Percentiles rank a stretch among this genome's conserved stretches.
These are phyloP conservation scores for Pyxicephalus adspersus DNA, from an alignment of 2,113 vertebrate genomes.

Conservation along the genomic window DNA sequence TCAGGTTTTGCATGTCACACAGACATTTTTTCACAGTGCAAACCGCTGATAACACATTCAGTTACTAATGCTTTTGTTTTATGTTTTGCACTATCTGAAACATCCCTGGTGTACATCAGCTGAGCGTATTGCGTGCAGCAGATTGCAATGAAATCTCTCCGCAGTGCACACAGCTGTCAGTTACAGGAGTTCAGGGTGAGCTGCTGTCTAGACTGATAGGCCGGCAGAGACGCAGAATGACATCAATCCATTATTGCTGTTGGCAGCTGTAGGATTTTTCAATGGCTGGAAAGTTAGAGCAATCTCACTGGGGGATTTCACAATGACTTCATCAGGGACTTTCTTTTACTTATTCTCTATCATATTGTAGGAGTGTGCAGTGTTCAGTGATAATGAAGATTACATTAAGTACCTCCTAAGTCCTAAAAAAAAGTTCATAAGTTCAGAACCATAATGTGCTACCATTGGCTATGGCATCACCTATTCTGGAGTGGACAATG, in stretches of 20 bases:
- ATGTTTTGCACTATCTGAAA: too few species aligned
- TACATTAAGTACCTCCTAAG: too few species aligned
- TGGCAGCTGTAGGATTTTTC: conserved; percentile 18
- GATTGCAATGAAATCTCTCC: conserved; percentile 3
- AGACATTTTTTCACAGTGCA: too few species aligned
- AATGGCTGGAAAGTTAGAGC: conserved; percentile 12
- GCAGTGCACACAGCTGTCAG: conserved; percentile 14
- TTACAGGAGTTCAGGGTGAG: neutral
- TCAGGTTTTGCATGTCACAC: too few species aligned
- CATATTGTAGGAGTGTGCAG: too few species aligned
- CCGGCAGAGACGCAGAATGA: conserved; percentile 4
- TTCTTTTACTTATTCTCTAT: conserved; percentile 5
- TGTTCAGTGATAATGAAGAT: too few species aligned
- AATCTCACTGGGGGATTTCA: conserved; percentile 9
- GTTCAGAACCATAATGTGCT: too few species aligned
- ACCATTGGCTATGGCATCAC: too few species aligned
- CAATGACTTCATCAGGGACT: conserved; percentile 24
- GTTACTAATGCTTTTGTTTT: too few species aligned
- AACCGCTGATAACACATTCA: too few species aligned
- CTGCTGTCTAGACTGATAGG: conserved; percentile 32
- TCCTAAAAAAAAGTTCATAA: too few species aligned
- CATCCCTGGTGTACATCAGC: neutral
- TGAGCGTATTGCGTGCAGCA: neutral
- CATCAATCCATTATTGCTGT: conserved; percentile 23
- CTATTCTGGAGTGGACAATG: too few species aligned